Percentiles rank a stretch among this genome's conserved stretches.
phyloP scores from a whole-genome alignment of 2,888 invertebrate species.

The Xiphydria camelus region DNA sequence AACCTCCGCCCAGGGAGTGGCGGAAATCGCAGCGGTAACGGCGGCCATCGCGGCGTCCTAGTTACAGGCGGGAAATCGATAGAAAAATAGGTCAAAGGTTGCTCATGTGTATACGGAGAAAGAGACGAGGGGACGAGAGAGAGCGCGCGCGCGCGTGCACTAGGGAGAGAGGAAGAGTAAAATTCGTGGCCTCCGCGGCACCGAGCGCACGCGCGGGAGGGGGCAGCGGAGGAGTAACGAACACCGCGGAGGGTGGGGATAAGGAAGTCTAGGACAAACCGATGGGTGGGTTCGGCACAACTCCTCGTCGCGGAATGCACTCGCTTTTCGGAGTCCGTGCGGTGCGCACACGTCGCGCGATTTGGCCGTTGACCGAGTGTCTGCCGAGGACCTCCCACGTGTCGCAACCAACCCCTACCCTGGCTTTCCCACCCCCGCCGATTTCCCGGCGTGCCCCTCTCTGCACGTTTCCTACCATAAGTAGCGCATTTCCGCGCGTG shows the following conservation, averaged over 20 bases:
- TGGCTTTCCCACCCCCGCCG: background rate
- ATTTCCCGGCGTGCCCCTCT: constrained; percentile 7
- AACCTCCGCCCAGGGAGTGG: constrained; percentile 19
- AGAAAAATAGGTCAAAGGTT: constrained; percentile 54
- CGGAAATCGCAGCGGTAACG: constrained; percentile 28
- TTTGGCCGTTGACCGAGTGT: constrained; percentile 19
- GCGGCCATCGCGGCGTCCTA: constrained; percentile 26
- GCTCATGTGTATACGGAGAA: too few species aligned
- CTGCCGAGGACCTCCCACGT: constrained; percentile 20
- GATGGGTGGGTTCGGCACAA: constrained; percentile 56
- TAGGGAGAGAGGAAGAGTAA: background rate
- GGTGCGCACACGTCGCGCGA: constrained; percentile 6
- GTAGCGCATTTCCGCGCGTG: constrained; percentile 47
- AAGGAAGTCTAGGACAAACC: constrained; percentile 63
- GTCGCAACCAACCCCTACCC: constrained; percentile 6
- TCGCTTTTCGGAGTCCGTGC: constrained; percentile 10
- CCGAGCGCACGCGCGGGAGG: constrained; percentile 8
- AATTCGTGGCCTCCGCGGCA: background rate
- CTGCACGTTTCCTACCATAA: constrained; percentile 34
- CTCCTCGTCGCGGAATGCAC: constrained; percentile 9
- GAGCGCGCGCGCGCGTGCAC: constrained; percentile 5
- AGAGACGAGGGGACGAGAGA: too few species aligned
- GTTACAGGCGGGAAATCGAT: constrained; percentile 41
- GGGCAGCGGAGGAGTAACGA: constrained; percentile 25
- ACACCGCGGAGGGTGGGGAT: constrained; percentile 58